phyloP scores from a whole-genome alignment of 2,113 vertebrate species.

The Callocephalon fimbriatum region DNA sequence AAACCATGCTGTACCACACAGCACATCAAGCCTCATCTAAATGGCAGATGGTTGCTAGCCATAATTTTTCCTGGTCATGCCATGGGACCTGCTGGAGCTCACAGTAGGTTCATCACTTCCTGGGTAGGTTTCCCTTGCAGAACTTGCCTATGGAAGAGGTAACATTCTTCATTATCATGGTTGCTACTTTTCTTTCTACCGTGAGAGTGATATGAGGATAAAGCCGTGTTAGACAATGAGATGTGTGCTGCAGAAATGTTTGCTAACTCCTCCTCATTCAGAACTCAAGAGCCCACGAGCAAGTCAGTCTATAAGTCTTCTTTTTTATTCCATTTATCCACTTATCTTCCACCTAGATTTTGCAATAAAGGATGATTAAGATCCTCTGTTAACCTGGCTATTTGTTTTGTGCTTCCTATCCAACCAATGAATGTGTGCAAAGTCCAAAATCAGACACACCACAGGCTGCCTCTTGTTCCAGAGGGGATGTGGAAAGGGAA shows the following conservation, averaged over 20 bases:
- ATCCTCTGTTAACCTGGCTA: background rate
- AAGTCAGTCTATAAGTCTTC: background rate
- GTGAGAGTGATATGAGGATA: background rate
- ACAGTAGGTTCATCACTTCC: background rate
- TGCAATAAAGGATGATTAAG: background rate
- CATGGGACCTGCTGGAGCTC: background rate
- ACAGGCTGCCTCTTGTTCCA: background rate
- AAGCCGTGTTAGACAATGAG: background rate
- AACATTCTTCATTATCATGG: background rate
- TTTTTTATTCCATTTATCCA: background rate
- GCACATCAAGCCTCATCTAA: background rate
- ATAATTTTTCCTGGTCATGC: background rate
- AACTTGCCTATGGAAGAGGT: background rate
- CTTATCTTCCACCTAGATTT: background rate
- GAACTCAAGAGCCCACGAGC: rapidly evolving
- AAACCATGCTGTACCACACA: background rate
- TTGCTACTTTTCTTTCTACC: background rate
- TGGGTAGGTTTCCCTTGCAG: background rate
- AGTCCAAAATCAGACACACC: background rate
- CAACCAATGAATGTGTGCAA: background rate
- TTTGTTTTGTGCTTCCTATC: background rate
- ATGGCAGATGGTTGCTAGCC: background rate
- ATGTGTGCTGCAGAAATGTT: background rate
- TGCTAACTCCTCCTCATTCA: background rate
- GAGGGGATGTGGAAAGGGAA: background rate